Evolutionary conservation across 2,888 invertebrate species (phyloP), one percentile per base, ranked within the genome.

Genomic region (Eupithecia subfuscata): DNA sequence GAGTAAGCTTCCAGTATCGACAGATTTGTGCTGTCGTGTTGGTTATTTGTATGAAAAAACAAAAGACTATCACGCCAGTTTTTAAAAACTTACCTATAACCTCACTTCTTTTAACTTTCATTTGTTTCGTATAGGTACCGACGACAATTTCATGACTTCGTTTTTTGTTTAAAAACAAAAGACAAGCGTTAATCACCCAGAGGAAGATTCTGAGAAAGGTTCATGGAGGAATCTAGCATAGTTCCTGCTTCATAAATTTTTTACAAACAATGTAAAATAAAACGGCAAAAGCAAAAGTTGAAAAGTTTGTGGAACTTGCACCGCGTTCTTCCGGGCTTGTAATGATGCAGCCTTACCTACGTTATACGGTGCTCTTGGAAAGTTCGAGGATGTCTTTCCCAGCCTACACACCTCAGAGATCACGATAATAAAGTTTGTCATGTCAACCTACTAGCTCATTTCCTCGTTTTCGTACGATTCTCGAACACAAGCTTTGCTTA

Each of bases 261-360:
- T 52, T 52, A n/a, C 9, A n/a, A 52, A 52, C n/a, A n/a, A 52
- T n/a, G 52, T 52, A n/a, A n/a, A n/a, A n/a, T 52, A 52, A 52
- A n/a, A 52, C n/a, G 3, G 8, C 9, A 52, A n/a, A n/a, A 52
- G n/a, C 9, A 52, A 52, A n/a, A 52, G 52, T n/a, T 52, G n/a
- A n/a, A 52, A 52, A 52, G 52, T 52, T 52, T n/a, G 52, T n/a
- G 52, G n/a, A 48, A 48, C 18, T 48, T 48, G 52, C n/a, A 52
- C n/a, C 14, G 52, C 52, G 52, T 9, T 52, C 52, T n/a, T 52
- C n/a, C 52, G n/a, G 52, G n/a, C 52, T 52, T 45, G 16, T 16
- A 45, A 45, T 45, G 45, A 16, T 52, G 52, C 52, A 52, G 52
- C 52, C 52, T n/a, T n/a, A 45, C 45, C 45, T 9, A 52, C 52